These are phyloP conservation scores for Gambusia holbrooki DNA, from an alignment of 2,113 vertebrate species.

Conservation along the genomic window DNA sequence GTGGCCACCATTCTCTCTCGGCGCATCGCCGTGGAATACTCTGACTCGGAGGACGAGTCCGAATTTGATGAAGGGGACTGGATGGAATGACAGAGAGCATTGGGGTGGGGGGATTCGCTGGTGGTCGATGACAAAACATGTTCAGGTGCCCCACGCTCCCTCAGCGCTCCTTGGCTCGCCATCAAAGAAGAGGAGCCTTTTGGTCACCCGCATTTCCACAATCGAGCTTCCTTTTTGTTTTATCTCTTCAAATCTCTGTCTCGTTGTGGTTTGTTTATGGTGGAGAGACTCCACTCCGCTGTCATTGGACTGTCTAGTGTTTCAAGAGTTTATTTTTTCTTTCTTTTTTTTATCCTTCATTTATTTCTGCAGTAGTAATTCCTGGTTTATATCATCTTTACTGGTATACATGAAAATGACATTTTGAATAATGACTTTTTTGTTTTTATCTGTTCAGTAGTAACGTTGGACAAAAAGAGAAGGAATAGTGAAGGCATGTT, in stretches of 20 bases:
- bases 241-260: constrained; percentile 39
- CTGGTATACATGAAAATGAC: constrained; percentile 61
- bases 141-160: constrained; percentile 28
- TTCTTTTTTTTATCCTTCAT: constrained; percentile 76
- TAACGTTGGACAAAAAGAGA: constrained; percentile 20
- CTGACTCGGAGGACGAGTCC: constrained; percentile 97
- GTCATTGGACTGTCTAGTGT: constrained; percentile 64
- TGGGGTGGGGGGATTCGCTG: background rate
- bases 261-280: constrained; percentile 51
- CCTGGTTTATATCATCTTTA: constrained; percentile 68
- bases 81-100: constrained; percentile 29
- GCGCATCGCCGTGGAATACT: constrained; percentile 97
- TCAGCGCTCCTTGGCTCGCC: constrained; percentile 30
- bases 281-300: constrained; percentile 36
- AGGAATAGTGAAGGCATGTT: constrained; percentile 54
- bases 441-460: constrained; percentile 51
- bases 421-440: constrained; percentile 59
- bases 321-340: constrained; percentile 63
- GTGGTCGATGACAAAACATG: constrained; percentile 26
- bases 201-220: constrained; percentile 32
- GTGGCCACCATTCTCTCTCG: constrained; percentile 97
- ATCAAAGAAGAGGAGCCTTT: constrained; percentile 36
- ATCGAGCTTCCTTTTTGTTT: constrained; percentile 32
- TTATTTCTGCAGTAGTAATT: constrained; percentile 77
- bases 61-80: constrained; percentile 98